Evolutionary conservation across 2,888 invertebrate species (phyloP), one percentile per base, ranked within the genome.

Genomic region (Spilarctia lutea): DNA sequence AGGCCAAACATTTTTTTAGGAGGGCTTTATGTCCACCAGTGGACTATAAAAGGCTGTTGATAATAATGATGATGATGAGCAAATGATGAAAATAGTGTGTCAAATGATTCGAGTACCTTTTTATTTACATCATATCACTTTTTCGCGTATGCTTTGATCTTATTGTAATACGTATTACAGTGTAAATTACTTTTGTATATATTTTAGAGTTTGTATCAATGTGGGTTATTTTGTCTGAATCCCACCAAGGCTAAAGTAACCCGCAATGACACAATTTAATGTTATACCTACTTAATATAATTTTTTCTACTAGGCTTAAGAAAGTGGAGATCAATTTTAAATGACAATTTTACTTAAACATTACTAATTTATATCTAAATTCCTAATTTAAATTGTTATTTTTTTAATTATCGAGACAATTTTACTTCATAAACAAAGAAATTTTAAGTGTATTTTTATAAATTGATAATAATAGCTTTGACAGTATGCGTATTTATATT

Each of bases 81-180:
- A 39, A 45, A 45, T 66, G 66, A 60, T 69, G 65, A 69, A 65
- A 69, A 42, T 18, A 48, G 33, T 70, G 60, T 30, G 70, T 70
- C 39, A 27, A 60, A 60, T 30, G 60, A 60, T 70, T 42, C 13
- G n/a, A 42, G 42, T 70, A 60, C 39, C 42, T 60, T 60, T 70
- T 56, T 39, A 20, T 63, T 56, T 39, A 35, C 24, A 33, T 66
- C 35, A n/a, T n/a, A 35, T 13, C 10, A 65, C 65, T 35, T 30
- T 39, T 66, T 24, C 30, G 8, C 33, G 20, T 33, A 16, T 20
- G 65, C 65, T 35, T 65, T 20, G 30, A 35, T 30, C 24, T 33
- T 65, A 65, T 65, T 8, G 16, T 35, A 65, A 20, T 24, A 20
- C 33, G 33, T 65, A 65, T 35, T 65, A 24, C 33, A 39, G 10